Evolutionary conservation across 2,113 vertebrate species (phyloP).

Genomic region (Casuarius casuarius): DNA sequence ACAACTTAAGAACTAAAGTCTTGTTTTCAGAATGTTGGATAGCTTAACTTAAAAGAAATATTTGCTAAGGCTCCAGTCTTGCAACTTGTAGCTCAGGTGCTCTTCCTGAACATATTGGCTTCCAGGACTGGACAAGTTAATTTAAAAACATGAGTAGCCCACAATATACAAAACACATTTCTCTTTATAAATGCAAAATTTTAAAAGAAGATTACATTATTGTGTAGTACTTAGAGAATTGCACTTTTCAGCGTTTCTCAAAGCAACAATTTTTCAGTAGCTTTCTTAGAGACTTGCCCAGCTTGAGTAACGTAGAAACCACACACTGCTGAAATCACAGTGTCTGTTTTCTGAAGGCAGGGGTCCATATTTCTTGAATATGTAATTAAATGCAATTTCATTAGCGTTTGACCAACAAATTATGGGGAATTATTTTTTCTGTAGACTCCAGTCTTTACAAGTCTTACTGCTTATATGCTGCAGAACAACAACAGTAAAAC

Average conservation of each 20-base stretch:
- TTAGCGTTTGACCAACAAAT: conserved; percentile 81
- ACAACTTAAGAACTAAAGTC: neutral
- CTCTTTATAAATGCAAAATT: neutral
- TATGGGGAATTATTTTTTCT: conserved; percentile 78
- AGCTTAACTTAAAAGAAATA: neutral
- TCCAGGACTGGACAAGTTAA: neutral
- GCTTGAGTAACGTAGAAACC: neutral
- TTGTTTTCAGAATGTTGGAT: neutral
- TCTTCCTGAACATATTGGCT: neutral
- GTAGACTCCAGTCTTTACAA: conserved; percentile 50
- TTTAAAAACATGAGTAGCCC: neutral
- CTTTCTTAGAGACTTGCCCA: neutral
- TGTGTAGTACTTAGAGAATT: neutral
- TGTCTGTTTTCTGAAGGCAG: conserved; percentile 74
- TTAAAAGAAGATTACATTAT: neutral
- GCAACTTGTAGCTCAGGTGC: neutral
- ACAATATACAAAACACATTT: neutral
- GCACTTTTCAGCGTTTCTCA: neutral
- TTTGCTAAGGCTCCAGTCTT: neutral
- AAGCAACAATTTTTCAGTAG: neutral
- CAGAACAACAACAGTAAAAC: neutral
- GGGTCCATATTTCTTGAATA: conserved; percentile 77
- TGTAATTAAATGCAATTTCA: conserved; percentile 82
- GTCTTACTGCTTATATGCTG: neutral
- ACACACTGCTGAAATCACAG: neutral